Percentiles rank a stretch among this genome's conserved stretches.
phyloP scores from a whole-genome alignment of 1,140 invertebrate genomes.

The Drosophila busckii region DNA sequence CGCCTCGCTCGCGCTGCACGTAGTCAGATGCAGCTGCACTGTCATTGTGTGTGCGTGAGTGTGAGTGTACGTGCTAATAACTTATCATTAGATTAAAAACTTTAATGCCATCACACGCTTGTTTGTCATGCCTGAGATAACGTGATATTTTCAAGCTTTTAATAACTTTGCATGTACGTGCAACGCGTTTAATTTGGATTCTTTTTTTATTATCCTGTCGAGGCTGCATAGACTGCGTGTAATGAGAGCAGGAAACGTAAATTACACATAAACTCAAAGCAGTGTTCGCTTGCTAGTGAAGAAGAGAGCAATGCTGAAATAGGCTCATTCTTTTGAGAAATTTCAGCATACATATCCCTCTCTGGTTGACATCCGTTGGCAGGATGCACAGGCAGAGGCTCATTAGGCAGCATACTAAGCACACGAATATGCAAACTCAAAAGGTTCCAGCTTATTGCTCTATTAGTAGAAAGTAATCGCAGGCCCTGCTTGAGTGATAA shows the following conservation, averaged over 20 bases:
- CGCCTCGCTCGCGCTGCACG: slow-evolving; percentile 2
- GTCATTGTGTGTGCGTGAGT: neutral
- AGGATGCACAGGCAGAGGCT: slow-evolving; percentile 40
- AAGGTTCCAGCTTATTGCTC: slow-evolving; percentile 52
- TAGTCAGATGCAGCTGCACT: slow-evolving; percentile 3
- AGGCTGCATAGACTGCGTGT: neutral
- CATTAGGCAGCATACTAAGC: slow-evolving; percentile 45
- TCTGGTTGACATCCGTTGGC: slow-evolving; percentile 45
- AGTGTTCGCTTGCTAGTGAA: neutral
- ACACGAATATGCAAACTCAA: slow-evolving; percentile 8
- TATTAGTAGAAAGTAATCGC: slow-evolving; percentile 51
- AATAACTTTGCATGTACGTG: slow-evolving; percentile 25
- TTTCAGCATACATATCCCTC: slow-evolving; percentile 58
- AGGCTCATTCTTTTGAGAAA: slow-evolving; percentile 30
- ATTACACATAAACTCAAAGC: neutral
- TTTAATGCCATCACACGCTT: slow-evolving; percentile 21
- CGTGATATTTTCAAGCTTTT: slow-evolving; percentile 22
- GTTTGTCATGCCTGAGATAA: slow-evolving; percentile 16
- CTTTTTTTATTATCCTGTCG: slow-evolving; percentile 14
- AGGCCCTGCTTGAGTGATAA: slow-evolving; percentile 45
- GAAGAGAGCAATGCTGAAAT: too few relatives aligned
- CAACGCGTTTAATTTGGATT: slow-evolving; percentile 11
- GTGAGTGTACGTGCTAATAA: slow-evolving; percentile 42
- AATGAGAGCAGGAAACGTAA: neutral
- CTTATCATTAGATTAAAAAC: slow-evolving; percentile 65